Base-by-base conservation (phyloP, 2,113 vertebrate species). In the Brachypteracias leptosomus region DNA sequence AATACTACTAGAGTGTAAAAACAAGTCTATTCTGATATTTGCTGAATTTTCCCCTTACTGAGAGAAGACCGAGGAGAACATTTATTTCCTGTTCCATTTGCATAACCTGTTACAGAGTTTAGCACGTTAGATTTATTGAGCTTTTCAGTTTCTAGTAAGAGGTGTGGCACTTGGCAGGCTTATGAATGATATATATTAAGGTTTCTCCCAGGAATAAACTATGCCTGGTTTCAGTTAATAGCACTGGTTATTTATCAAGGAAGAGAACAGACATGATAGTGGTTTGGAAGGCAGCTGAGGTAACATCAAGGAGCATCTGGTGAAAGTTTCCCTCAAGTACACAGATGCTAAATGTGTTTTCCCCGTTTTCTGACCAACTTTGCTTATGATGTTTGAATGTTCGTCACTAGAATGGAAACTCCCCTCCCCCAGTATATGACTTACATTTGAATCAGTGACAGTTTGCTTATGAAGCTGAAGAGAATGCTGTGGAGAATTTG, bases 271-370 rank as follows among this genome's bases (percentile, higher is more conserved):
- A 92, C 42, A 14, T 96, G 85, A 73, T 71, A 76, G 36, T 78
- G 88, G 73, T 95, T 97, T 95, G 65, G 31, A 76, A 97, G 79
- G 93, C 93, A 94, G 68, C 89, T 94, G 95, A 87, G 78, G 87
- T 96, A 92, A 85, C 85, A 86, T 93, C 79, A 71, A 80, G 79
- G 73, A 96, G 89, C 77, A 97, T 92, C 86, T 97, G 88, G 93
- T 85, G 78, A 33, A 91, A 80, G 33, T 89, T 98, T 97, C 86
- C 44, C 11, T 40, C 88, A 86, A 51, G 38, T 80, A 71, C 65
- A 67, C 59, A 88, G 86, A 88, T 75, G 68, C 89, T 73, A 65
- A 78, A 61, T 83, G 25, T 15, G 19, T 72, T 93, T 77, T 47
- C 5, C 13, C 24, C 77, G 4, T 77, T 16, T 85, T 89, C 49